phyloP scores from a whole-genome alignment of 2,888 invertebrate genomes.

The Coleophora flavipennella region DNA sequence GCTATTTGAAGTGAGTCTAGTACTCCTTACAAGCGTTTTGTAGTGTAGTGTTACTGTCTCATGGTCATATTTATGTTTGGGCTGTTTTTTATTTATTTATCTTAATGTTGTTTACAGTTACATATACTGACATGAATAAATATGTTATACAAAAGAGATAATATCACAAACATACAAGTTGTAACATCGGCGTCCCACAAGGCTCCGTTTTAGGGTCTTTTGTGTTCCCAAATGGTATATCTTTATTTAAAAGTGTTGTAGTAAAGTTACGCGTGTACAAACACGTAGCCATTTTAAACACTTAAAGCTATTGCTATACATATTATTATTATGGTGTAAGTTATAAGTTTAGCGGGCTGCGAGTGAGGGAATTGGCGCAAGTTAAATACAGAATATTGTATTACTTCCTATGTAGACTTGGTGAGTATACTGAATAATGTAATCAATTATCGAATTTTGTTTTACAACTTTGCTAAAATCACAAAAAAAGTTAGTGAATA shows the following conservation, averaged over 20 bases:
- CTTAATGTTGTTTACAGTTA: constrained; percentile 23
- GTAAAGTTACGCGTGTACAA: constrained; percentile 46
- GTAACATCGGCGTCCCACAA: constrained; percentile 37
- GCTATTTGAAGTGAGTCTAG: constrained; percentile 65
- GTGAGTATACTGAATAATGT: no score
- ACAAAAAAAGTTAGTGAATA: no score
- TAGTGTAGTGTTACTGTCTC: constrained; percentile 56
- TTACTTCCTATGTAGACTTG: no score
- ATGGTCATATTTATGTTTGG: constrained; percentile 27
- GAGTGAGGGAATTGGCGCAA: constrained; percentile 36
- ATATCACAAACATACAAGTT: constrained; percentile 20
- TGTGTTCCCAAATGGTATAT: constrained; percentile 22
- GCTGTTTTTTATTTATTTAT: constrained; percentile 21
- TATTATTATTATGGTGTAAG: constrained; percentile 20
- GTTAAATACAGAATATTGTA: no score
- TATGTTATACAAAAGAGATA: constrained; percentile 24
- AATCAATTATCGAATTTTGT: no score
- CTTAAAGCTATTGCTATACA: constrained; percentile 62
- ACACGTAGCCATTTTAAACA: constrained; percentile 56
- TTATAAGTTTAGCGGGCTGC: constrained; percentile 31
- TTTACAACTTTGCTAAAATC: no score
- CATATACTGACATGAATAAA: constrained; percentile 21
- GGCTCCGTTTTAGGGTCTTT: constrained; percentile 33
- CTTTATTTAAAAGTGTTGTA: constrained; percentile 25
- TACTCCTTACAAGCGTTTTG: constrained; percentile 63